Conservation (phyloP, 2,888 invertebrate genomes). For the Lithophane semibrunnea region DNA sequence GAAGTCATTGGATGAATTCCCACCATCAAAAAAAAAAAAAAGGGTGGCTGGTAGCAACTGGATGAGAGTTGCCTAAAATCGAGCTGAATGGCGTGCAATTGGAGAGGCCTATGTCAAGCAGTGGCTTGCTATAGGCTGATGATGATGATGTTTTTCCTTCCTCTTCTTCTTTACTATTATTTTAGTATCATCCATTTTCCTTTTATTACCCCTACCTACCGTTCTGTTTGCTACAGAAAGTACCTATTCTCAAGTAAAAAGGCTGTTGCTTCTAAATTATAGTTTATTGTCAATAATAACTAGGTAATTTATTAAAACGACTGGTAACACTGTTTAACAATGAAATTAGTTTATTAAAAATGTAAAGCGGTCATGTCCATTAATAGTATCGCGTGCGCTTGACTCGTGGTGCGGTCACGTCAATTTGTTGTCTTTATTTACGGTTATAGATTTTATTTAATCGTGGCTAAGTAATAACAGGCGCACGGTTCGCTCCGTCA, state of each 20-base stretch:
- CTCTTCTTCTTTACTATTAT: not conserved
- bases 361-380: conserved; percentile 38
- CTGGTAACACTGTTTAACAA: conserved; percentile 2
- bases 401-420: conserved; percentile 17
- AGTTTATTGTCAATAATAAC: not conserved
- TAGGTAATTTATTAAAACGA: not conserved
- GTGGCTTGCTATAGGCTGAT: too few relatives aligned
- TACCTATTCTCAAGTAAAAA: not conserved
- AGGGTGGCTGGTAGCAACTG: too few relatives aligned
- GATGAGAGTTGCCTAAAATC: too few relatives aligned
- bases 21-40: too few relatives aligned
- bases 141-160: not conserved
- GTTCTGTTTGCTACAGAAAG: not conserved
- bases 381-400: conserved; percentile 57
- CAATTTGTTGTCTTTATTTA: conserved; percentile 29
- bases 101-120: too few relatives aligned
- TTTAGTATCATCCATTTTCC: not conserved
- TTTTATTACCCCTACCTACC: not conserved
- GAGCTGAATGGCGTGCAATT: too few relatives aligned
- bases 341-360: conserved; percentile 38
- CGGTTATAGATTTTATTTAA: too few relatives aligned
- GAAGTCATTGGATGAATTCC: too few relatives aligned
- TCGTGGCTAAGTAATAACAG: too few relatives aligned
- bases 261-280: not conserved
- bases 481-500: too few relatives aligned